Conservation (phyloP, 2,113 vertebrate species). For the Irena cyanogastra region DNA sequence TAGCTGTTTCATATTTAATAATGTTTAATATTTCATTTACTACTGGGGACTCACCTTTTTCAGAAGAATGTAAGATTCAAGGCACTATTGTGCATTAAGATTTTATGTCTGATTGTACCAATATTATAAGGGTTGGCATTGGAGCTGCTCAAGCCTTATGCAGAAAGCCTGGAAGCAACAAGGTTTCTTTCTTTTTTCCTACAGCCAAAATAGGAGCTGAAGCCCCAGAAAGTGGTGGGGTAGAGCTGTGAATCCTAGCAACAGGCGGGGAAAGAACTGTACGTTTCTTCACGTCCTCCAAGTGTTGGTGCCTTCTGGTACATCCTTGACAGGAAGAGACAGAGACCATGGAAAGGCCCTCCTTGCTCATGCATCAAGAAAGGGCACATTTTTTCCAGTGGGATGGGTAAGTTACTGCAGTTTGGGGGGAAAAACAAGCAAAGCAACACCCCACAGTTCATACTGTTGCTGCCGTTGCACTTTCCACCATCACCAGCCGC, state of each 20-base stretch:
- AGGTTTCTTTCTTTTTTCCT: background rate
- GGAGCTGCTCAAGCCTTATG: background rate
- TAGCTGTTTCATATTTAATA: constrained; percentile 69
- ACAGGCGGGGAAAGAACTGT: constrained; percentile 21
- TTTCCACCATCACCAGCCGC: background rate
- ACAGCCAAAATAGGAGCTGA: constrained; percentile 6
- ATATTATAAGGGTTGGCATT: background rate
- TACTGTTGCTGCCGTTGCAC: background rate
- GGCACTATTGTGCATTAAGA: constrained; percentile 50
- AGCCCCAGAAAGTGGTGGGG: constrained; percentile 9
- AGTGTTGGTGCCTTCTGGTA: constrained; percentile 44
- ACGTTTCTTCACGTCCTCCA: constrained; percentile 31
- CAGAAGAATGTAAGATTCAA: constrained; percentile 41
- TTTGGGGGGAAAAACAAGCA: background rate
- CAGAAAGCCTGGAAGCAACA: background rate
- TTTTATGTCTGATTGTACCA: constrained; percentile 57
- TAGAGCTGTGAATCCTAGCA: constrained; percentile 53
- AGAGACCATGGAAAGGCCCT: background rate
- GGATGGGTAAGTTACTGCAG: background rate
- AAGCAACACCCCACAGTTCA: background rate
- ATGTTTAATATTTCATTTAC: constrained; percentile 71
- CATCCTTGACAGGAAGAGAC: background rate
- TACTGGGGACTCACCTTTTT: constrained; percentile 64
- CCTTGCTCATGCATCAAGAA: background rate
- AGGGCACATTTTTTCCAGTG: background rate